Evolutionary conservation across 2,113 vertebrate genomes (phyloP).

Genomic region (Physeter macrocephalus): DNA sequence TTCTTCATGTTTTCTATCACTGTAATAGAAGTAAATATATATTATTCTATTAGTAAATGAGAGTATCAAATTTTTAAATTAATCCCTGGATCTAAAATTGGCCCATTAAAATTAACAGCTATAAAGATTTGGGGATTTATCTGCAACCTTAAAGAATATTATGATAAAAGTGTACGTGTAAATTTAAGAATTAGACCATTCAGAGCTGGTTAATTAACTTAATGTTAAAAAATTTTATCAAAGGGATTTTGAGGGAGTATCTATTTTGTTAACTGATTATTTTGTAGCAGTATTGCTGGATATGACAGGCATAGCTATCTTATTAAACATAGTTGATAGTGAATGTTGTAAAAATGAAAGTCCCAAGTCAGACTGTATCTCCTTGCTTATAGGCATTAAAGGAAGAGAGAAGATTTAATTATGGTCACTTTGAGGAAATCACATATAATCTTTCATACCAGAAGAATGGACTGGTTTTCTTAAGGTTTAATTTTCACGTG

Average conservation of each 20-base stretch:
- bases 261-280: not conserved
- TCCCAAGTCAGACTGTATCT: not conserved
- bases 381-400: not conserved
- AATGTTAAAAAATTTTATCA: not conserved
- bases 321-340: not conserved
- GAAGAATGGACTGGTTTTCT: not conserved
- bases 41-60: not conserved
- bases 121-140: not conserved
- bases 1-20: slow-evolving; percentile 86
- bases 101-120: not conserved
- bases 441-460: not conserved
- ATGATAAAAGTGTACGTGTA: not conserved
- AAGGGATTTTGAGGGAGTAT: not conserved
- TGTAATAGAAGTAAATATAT: slow-evolving; percentile 64
- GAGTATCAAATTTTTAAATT: not conserved
- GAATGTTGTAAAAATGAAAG: not conserved
- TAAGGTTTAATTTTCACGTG: not conserved
- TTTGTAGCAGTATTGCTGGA: not conserved
- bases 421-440: not conserved
- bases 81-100: not conserved
- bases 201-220: not conserved
- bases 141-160: not conserved
- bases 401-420: not conserved
- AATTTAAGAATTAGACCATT: not conserved
- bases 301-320: not conserved